Percentiles rank a stretch among this genome's conserved stretches.
phyloP scores from a whole-genome alignment of 2,888 invertebrate genomes.

The Pseudococcus jackbeardsleyi region DNA sequence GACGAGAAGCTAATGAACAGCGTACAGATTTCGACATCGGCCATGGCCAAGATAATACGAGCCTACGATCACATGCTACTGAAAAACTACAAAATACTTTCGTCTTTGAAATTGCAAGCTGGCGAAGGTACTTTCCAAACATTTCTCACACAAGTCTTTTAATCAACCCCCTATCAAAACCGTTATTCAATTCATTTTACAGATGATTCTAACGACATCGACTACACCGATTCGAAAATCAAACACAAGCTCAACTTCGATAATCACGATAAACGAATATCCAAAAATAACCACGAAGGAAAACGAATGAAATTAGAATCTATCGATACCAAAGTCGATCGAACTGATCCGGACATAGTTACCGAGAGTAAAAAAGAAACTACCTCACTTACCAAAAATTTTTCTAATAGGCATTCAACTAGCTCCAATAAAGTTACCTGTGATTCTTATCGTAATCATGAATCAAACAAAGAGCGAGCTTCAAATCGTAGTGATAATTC shows the following conservation, averaged over 20 bases:
- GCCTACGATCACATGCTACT: conserved; percentile 96
- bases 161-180: background rate
- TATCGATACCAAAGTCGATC: background rate
- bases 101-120: conserved; percentile 77
- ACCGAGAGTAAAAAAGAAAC: conserved; percentile 44
- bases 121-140: background rate
- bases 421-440: conserved; percentile 51
- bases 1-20: conserved; percentile 95
- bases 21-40: conserved; percentile 95
- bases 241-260: conserved; percentile 41
- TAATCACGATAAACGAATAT: conserved; percentile 3
- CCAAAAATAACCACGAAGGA: background rate
- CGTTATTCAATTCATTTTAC: no score
- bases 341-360: conserved; percentile 40
- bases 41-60: conserved; percentile 96
- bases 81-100: conserved; percentile 93
- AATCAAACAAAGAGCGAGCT: conserved; percentile 35
- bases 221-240: background rate
- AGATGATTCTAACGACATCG: background rate
- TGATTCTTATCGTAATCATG: conserved; percentile 39
- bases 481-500: conserved; percentile 42
- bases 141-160: background rate
- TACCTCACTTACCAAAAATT: conserved; percentile 49
- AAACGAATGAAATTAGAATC: conserved; percentile 28
- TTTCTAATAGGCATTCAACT: conserved; percentile 19